These are phyloP conservation scores for Horisme vitalbata DNA, from an alignment of 2,888 invertebrate genomes.

Conservation along the genomic window DNA sequence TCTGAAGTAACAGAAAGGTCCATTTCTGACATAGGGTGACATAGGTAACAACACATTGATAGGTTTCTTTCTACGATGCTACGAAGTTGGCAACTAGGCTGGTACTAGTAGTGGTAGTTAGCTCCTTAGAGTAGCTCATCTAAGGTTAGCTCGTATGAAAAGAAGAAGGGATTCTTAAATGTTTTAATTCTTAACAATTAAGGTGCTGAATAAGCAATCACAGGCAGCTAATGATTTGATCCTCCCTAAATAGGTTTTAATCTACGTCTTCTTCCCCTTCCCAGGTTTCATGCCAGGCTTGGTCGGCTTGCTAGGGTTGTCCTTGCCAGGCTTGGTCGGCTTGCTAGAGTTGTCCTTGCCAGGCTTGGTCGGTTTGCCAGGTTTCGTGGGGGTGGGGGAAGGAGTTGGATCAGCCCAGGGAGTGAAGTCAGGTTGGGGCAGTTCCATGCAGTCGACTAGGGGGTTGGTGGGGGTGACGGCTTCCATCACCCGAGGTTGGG, in stretches of 20 bases:
- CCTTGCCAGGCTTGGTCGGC: conserved; percentile 5
- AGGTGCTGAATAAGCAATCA: too few species aligned
- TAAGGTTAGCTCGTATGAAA: too few species aligned
- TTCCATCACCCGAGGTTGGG: conserved; percentile 88
- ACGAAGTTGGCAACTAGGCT: too few species aligned
- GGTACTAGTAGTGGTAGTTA: too few species aligned
- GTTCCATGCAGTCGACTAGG: conserved; percentile 84
- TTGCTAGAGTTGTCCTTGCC: neutral
- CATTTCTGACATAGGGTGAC: too few species aligned
- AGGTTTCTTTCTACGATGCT: too few species aligned
- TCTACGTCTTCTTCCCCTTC: conserved; percentile 24
- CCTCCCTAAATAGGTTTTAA: neutral
- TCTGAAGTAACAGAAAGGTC: too few species aligned
- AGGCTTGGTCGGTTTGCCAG: conserved; percentile 1
- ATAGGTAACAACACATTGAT: too few species aligned
- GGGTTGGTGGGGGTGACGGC: conserved; percentile 82
- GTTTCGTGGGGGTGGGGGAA: neutral
- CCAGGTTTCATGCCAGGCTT: conserved; percentile 4
- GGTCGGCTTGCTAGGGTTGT: neutral
- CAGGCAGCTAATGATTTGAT: too few species aligned
- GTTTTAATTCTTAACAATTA: too few species aligned
- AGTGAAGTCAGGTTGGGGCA: conserved; percentile 81
- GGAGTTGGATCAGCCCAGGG: conserved; percentile 78
- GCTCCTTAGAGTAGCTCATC: too few species aligned
- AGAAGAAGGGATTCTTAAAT: too few species aligned